Evolutionary conservation across 2,888 invertebrate genomes (phyloP), one percentile per base, ranked within the genome.

Genomic region (Hedya salicella): DNA sequence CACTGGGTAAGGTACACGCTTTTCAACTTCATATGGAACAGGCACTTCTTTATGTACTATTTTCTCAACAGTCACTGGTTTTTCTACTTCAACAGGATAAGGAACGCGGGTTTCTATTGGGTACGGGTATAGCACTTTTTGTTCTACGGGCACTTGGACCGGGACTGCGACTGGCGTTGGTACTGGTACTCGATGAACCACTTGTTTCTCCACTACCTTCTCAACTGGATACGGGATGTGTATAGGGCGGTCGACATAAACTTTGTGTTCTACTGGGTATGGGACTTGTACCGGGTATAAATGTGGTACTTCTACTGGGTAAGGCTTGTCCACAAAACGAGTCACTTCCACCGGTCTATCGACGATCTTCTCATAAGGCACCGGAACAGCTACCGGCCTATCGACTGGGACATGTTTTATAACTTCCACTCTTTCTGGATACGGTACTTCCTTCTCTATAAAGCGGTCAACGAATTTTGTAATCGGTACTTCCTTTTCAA

Each of bases 321-420:
- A 92, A 0, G 94, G 94, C 67, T 95, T 94, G 69, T 95, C 93
- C 0, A 94, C 87, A 68, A 90, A 89, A 73, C 81, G 87, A 0
- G 92, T 90, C 0, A 93, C 85, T 79, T 92, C 91, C 0, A 92
- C 82, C 0, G 94, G 93, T 76, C 91, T 93, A 71, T 94, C 93
- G 0, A 94, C 85, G 3, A 93, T 81, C 69, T 91, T 93, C 67
- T 94, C 94, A 42, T 85, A 84, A n/a, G 85, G 85, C 0, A 93
- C 89, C 0, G 89, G 83, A 1, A 88, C 82, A 1, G 90, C 85
- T 0, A 92, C 85, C 1, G 88, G 91, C 50, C 93, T 89, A 52
- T 91, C 89, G 0, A 89, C 82, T 21, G 86, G 84, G 1, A 88
- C 82, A 68, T 85, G 78, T 72, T 82, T 85, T 13, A 80, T 73